Base-by-base conservation (phyloP, 2,888 invertebrate species). In the Chelonus formosanus region DNA sequence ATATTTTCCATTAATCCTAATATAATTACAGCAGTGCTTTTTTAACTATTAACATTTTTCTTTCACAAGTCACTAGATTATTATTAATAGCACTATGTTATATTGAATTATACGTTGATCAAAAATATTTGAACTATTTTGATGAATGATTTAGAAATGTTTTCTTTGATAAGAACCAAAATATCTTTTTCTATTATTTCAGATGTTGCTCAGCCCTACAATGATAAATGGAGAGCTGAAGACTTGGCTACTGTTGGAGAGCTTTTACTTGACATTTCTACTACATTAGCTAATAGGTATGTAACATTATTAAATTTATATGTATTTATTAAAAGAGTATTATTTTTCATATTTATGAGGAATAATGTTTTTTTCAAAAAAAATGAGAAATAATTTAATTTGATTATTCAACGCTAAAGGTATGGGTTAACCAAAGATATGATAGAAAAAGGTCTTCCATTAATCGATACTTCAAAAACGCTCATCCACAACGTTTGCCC, bases 391-490 rank as follows among this genome's bases (percentile, higher is more conserved):
- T 45, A 10, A 4, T 10, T 36, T 54, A 62, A 31, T 36, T 44
- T 58, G 4, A 7, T 31, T 58, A 31, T 2, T n/a, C 10, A 40
- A 55, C 20, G 20, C 8, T 45, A 3, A 52, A 96, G 95, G 64
- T 96, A 95, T 80, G 93, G 94, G 5, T 85, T 96, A 44, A 91
- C 91, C 0, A 91, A 91, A 77, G 93, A 95, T 80, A 95, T 95
- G 80, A 91, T 96, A 63, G 94, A 95, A 83, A 93, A 94, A 79
- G 93, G 92, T 54, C 85, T 96, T 32, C 96, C 95, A 0, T 86
- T 92, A 70, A 92, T 96, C 78, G 96, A 96, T 81, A 95, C 95
- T 0, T 93, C 94, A 2, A 92, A 93, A 79, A 95, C 96, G 0
- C 86, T 93, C 45, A 92, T 96, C 74, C 88, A 92, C 7, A 94